A percentile compares a stretch with the other conserved stretches of the same genome.
These are phyloP conservation scores for Xestia xanthographa DNA, from an alignment of 2,888 invertebrate species.

Conservation along the genomic window DNA sequence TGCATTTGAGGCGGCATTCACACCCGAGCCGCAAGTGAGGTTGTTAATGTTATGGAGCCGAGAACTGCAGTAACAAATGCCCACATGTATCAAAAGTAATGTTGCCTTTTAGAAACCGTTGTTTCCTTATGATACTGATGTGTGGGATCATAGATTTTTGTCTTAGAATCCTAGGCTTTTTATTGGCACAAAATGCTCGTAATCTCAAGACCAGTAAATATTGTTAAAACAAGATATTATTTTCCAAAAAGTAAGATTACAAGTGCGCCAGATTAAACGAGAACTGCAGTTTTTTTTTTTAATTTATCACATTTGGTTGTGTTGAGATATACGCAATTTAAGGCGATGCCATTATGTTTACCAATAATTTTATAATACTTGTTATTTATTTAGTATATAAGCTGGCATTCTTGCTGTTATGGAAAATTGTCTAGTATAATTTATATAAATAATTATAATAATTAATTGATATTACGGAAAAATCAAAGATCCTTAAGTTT, in stretches of 20 bases:
- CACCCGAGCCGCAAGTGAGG: no score
- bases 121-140: not conserved
- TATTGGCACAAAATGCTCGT: constrained; percentile 31
- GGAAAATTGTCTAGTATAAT: constrained; percentile 17
- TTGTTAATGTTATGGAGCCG: no score
- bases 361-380: constrained; percentile 32
- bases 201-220: not conserved
- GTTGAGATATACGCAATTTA: constrained; percentile 8
- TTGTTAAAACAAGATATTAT: not conserved
- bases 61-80: no score
- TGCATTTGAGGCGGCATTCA: no score
- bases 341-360: constrained; percentile 34
- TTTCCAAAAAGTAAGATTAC: not conserved
- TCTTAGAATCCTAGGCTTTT: not conserved
- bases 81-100: not conserved
- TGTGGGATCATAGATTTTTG: constrained; percentile 12
- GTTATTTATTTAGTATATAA: constrained; percentile 42
- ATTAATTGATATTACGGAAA: constrained; percentile 26
- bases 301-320: constrained; percentile 23
- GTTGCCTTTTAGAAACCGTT: constrained; percentile 18
- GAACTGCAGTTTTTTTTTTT: not conserved
- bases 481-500: constrained; percentile 27
- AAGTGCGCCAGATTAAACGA: not conserved
- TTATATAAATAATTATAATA: constrained; percentile 8
- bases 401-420: constrained; percentile 30